Conservation (phyloP, 2,888 invertebrate species). For the Lasioglossum vierecki region DNA sequence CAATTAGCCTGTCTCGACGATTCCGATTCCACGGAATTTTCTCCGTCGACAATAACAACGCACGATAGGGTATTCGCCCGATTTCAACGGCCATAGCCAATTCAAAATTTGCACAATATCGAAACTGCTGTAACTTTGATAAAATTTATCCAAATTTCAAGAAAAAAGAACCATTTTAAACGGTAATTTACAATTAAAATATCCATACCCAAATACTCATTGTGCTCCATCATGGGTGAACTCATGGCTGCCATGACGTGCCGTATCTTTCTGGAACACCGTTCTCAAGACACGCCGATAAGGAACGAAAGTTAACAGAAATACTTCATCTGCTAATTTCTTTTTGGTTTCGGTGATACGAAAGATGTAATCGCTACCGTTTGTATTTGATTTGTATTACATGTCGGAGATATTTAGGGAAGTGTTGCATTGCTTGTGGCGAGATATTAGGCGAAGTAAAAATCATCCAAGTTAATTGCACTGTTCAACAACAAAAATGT, state of each 20-base stretch:
- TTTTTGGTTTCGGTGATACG: not conserved
- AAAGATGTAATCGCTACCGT: not conserved
- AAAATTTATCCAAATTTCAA: no score
- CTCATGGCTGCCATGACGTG: not conserved
- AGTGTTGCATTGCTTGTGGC: not conserved
- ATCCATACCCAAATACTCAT: no score
- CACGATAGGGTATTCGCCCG: no score
- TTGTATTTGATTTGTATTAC: not conserved
- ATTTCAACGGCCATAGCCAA: no score
- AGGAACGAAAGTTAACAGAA: not conserved
- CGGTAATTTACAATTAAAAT: no score
- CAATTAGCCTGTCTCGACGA: not conserved
- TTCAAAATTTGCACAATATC: no score
- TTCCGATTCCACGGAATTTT: not conserved
- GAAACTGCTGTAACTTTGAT: no score
- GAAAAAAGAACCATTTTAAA: no score
- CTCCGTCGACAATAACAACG: not conserved
- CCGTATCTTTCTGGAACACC: not conserved
- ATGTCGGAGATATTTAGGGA: not conserved
- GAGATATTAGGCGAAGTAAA: not conserved
- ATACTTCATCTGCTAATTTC: not conserved
- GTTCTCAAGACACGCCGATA: not conserved
- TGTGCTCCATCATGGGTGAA: not conserved
- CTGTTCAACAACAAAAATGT: no score
- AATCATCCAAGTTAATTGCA: not conserved